Evolutionary conservation across 2,888 invertebrate genomes (phyloP), one percentile per base, ranked within the genome.

Genomic region (Agrotis exclamationis): DNA sequence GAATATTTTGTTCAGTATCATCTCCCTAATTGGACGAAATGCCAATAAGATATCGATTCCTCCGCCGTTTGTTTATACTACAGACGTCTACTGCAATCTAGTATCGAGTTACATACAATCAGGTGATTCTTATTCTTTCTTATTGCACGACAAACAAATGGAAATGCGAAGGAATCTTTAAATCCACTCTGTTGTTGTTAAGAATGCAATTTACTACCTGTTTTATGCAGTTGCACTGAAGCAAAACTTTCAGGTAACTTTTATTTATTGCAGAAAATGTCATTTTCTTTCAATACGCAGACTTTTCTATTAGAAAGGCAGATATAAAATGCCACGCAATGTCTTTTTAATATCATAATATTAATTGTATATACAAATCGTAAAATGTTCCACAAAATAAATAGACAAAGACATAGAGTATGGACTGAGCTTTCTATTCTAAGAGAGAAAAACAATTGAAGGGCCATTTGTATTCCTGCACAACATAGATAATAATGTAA

Each of bases 21-120:
- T 5, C 14, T 22, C 3, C 45, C n/a, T 60, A 53, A 63, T 66
- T 66, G 53, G 22, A 70, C 5, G 24, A 18, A 63, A 20, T 60
- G 63, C 51, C n/a, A 45, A 44, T 24, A 28, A 53, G 56, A 51
- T 65, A 64, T 56, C 24, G 48, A 72, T 65, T 64, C 20, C 58
- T 11, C 50, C 28, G n/a, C 24, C 20, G 47, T 58, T 71, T 65
- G 51, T 82, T 53, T 50, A 68, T 48, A 39, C 59, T 68, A 28
- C 4, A 51, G 28, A 33, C 47, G 20, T 65, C 58, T 20, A 45
- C 24, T 65, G 57, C 58, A 48, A 22, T 24, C 48, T 44, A 64
- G 54, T 62, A 22, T 82, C 58, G n/a, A 56, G 56, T 65, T 71
- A 62, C 71, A 24, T 33, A 58, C 53, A 63, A 72, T 72, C 58